Evolutionary conservation across 2,797 vertebrate genomes (phyloP), one percentile per base, ranked within the genome.

Genomic region (Xiphorhynchus erythropygius): DNA sequence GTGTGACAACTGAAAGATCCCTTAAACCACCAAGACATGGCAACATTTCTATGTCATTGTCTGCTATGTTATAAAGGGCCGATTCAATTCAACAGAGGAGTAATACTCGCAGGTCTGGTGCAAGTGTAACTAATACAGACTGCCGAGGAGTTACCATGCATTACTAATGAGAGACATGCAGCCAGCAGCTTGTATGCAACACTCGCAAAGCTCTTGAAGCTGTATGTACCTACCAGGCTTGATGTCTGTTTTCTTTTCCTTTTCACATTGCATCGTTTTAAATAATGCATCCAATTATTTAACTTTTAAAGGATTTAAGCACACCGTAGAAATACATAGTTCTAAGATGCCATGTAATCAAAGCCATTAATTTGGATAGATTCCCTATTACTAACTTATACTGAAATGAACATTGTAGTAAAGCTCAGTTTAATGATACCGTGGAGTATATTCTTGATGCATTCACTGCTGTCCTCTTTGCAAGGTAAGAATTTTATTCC

Each of bases 381-480:
- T 95, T 98, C 97, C 94, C 96, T 95, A 81, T 96, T 98, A 96
- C 98, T 97, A 98, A 98, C 96, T 98, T 97, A 92, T 92, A 97
- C 91, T 99, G 99, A 99, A 98, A 99, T 99, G 99, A 99, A 98
- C 98, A 97, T 99, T 97, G 98, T 98, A 98, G 98, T 98, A 98
- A 98, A 98, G 96, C 96, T 98, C 97, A 98, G 98, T 98, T 98
- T 98, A 97, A 98, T 99, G 99, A 98, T 98, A 98, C 98, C 97
- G 22, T 97, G 99, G 98, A 98, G 97, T 97, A 81, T 96, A 95
- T 98, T 99, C 95, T 98, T 99, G 95, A 84, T 99, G 98, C 98
- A 98, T 82, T 96, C 95, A 95, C 97, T 99, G 93, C 98, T 99
- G 84, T 98, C 98, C 95, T 97, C 98, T 78, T 96, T 99, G 92